phyloP scores from a whole-genome alignment of 2,888 invertebrate species.

The Platycheirus albimanus region DNA sequence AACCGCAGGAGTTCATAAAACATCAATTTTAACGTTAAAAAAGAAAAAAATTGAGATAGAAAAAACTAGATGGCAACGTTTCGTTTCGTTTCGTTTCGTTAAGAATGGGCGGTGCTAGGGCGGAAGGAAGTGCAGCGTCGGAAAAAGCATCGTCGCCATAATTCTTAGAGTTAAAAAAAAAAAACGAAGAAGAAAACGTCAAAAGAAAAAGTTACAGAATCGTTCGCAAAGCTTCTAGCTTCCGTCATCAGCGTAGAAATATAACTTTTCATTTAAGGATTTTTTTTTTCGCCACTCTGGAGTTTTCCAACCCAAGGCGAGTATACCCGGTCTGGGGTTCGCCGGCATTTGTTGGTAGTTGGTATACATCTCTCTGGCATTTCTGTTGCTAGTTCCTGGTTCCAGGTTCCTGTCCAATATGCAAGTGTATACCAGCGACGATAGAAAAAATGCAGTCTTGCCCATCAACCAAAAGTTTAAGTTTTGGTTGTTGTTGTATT shows the following conservation, averaged over 20 bases:
- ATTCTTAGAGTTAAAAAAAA: conserved; percentile 10
- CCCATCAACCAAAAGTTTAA: conserved; percentile 20
- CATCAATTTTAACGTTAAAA: conserved; percentile 66
- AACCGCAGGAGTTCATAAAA: conserved; percentile 57
- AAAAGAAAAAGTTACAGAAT: conserved; percentile 52
- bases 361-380: conserved; percentile 36
- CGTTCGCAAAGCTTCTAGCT: conserved; percentile 35
- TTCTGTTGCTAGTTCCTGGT: conserved; percentile 22
- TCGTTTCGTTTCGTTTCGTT: conserved; percentile 49
- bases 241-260: conserved; percentile 59
- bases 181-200: conserved; percentile 4
- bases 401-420: conserved; percentile 34
- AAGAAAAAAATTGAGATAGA: conserved; percentile 46
- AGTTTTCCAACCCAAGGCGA: neutral
- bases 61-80: conserved; percentile 50
- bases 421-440: conserved; percentile 36
- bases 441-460: conserved; percentile 16
- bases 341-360: conserved; percentile 3
- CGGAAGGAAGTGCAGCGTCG: conserved; percentile 13
- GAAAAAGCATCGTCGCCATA: conserved; percentile 28
- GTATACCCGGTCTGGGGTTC: neutral
- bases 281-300: conserved; percentile 32
- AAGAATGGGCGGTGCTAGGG: neutral
- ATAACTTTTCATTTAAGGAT: conserved; percentile 60
- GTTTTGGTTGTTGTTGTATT: conserved; percentile 43